Evolutionary conservation across 2,113 vertebrate species (phyloP).

Genomic region (Hypocryptadius cinnamomeus): DNA sequence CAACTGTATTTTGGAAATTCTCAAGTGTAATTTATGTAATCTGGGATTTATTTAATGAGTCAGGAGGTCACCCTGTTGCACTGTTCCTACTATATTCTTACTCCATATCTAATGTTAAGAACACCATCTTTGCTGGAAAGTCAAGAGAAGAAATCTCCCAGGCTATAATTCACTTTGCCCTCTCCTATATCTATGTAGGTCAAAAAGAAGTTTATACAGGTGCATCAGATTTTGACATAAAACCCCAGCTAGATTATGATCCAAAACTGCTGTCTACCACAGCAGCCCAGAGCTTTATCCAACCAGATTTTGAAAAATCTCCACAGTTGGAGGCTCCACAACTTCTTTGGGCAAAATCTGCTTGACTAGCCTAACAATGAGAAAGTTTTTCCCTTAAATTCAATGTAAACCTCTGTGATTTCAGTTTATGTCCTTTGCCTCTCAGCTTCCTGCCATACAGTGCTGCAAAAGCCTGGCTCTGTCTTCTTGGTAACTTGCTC

Average conservation of each 20-base stretch:
- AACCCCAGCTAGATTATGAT: background rate
- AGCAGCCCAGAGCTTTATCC: background rate
- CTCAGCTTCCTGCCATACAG: background rate
- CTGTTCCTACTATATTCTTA: too few species aligned
- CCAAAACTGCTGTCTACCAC: background rate
- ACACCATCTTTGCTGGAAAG: background rate
- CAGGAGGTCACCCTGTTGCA: background rate
- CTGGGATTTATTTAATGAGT: background rate
- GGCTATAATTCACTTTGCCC: background rate
- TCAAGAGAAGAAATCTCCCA: background rate
- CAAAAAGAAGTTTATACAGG: background rate
- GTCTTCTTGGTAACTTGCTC: background rate
- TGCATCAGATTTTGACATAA: background rate
- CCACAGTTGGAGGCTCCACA: background rate
- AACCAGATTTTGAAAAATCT: background rate
- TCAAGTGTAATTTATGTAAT: background rate
- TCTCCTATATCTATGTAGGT: background rate
- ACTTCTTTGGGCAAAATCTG: background rate
- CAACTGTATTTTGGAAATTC: background rate
- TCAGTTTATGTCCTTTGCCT: background rate
- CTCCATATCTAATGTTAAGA: background rate
- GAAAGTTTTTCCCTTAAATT: background rate
- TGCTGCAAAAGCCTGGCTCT: background rate
- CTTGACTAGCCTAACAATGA: background rate
- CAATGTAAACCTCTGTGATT: background rate